Evolutionary conservation across 2,888 invertebrate genomes (phyloP), one percentile per base, ranked within the genome.

Genomic region (Epinotia ramella): DNA sequence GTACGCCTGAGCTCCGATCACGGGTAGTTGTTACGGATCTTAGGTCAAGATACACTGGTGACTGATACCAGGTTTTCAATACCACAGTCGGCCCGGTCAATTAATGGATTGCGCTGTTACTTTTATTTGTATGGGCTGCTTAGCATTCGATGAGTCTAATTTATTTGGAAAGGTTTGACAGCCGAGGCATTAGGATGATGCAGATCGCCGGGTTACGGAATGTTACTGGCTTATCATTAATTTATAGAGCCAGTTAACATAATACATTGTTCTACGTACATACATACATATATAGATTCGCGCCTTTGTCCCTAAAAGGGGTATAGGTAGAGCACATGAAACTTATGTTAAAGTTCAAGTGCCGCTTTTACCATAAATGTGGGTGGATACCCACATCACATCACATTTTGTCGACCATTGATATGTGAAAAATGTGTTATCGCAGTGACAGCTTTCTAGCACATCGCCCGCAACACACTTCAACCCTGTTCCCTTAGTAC

Each of bases 101-200:
- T 94, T 93, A 94, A 93, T 94, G 93, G 92, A 89, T 92, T 91
- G 88, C 90, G 91, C 92, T 90, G 91, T 94, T 94, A 93, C 86
- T 86, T 91, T 94, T 92, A 91, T 92, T 92, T 89, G 85, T 89
- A 87, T 85, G 84, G 84, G 82, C 88, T 90, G 88, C 88, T 91
- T 90, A 90, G 88, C 87, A 88, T 92, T 90, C 88, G 86, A 84
- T 82, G 86, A 85, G 84, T 88, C 89, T 90, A 91, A 91, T 91
- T 91, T 92, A 92, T 93, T 88, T 89, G 82, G 84, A 90, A 89
- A 87, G 87, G 86, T 89, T 91, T 90, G 92, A 93, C 92, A 89
- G 89, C 84, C 83, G 84, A 84, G 86, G 86, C 85, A 89, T 90
- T 88, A 90, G 83, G 83, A 87, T 86, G 87, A 89, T 85, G 87